phyloP scores from a whole-genome alignment of 35 echinoderm and acorn worm species.

The Antedon bifida region DNA sequence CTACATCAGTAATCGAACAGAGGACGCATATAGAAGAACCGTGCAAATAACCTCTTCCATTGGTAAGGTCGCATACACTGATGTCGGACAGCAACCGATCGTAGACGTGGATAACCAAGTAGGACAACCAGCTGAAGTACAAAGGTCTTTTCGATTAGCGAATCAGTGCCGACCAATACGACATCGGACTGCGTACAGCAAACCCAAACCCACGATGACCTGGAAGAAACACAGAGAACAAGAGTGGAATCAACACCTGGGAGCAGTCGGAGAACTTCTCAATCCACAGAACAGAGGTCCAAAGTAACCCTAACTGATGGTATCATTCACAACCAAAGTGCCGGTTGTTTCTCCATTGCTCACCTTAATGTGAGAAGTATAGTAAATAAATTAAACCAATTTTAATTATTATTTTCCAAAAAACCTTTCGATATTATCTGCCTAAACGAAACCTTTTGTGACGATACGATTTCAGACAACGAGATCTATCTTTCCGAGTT shows the following conservation, averaged over 20 bases:
- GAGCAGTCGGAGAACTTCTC: constrained; percentile 8
- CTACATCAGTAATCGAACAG: too few species aligned
- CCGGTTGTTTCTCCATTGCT: constrained; percentile 6
- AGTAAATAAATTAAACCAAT: constrained; percentile 5
- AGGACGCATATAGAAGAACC: too few species aligned
- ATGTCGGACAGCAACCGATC: too few species aligned
- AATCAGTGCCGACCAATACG: too few species aligned
- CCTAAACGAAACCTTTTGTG: constrained; percentile 12
- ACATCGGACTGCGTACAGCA: too few species aligned
- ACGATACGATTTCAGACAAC: constrained; percentile 7
- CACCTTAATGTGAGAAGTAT: constrained; percentile 4
- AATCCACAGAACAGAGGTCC: background rate
- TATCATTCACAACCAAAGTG: background rate
- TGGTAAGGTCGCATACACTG: too few species aligned
- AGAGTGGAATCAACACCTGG: constrained; percentile 1
- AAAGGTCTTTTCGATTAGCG: too few species aligned
- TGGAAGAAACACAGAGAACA: too few species aligned
- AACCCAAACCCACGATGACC: too few species aligned
- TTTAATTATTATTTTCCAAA: background rate
- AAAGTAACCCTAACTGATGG: constrained; percentile 7
- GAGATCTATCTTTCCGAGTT: constrained; percentile 13
- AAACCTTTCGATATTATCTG: background rate
- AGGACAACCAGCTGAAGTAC: too few species aligned
- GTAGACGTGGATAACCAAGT: too few species aligned
- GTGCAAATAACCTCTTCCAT: too few species aligned